Base-by-base conservation (phyloP, 2,888 invertebrate genomes). In the Trachelus stipa region DNA sequence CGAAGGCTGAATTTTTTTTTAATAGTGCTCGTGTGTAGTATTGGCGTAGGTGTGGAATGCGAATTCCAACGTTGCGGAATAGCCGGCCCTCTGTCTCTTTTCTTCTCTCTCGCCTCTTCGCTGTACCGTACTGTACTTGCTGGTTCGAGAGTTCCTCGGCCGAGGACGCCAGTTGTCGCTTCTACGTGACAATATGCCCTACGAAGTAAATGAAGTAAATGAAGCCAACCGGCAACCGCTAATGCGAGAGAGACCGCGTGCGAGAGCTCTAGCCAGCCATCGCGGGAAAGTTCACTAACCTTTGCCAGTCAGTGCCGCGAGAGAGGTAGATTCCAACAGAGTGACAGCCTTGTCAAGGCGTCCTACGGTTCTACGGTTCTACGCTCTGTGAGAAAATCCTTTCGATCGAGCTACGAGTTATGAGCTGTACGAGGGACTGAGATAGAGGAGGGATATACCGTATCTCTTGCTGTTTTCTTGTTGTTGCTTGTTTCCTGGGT, bases 261-360 rank as follows among this genome's bases (percentile, higher is more conserved):
- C 76, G 79, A 77, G 56, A 56, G 56, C 56, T 56, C 56, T 56
- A 56, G 56, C 56, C 56, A 56, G 56, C 56, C 56, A 56, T 56
- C 56, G 56, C 56, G 56, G 79, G 80, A 80, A 82, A 83, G 87
- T 86, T 86, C 86, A 85, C 77, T 83, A 84, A 86, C 86, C 86
- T 85, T 82, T 80, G 77, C 35, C 80, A 73, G 77, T 78, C 77
- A 30, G 56, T 40, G 73, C 73, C 23, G 75, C 80, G 81, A 81
- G 85, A 82, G 83, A 80, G 80, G 78, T 83, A 81, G 81, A 85
- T 86, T 84, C 83, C 83, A 80, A 79, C 75, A 83, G 78, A 84
- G 84, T 80, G 83, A 81, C 84, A 86, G 83, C 84, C 87, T 87
- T 85, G 85, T 85, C 87, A 83, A 85, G 84, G 85, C 83, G 79